Base-by-base conservation (phyloP, 2,797 vertebrate species). In the Micrastur ruficollis region DNA sequence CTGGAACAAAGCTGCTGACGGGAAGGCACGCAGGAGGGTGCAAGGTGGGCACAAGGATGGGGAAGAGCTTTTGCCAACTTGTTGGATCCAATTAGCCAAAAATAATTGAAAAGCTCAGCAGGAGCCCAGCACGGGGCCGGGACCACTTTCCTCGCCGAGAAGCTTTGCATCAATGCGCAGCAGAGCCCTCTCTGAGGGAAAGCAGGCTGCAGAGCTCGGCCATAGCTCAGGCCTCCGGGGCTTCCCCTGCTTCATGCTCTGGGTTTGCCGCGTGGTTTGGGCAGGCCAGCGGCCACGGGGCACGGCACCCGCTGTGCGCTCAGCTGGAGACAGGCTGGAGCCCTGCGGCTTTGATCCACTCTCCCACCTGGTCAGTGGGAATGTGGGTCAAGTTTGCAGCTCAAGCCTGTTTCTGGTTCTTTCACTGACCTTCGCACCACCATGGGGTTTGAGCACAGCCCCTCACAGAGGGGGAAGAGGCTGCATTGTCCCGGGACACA, bases 391-490 rank as follows among this genome's bases (percentile, higher is more conserved):
- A 73, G 74, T 42, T 36, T 36, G 68, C 44, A 76, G 74, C 71
- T 83, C 86, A 3, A 58, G 76, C 70, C 63, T 66, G 59, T 67
- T 81, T 52, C 71, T 80, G 75, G 36, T 47, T 66, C 71, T 47
- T 73, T 72, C 42, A 0, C 50, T n/a, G 63, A 68, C 46, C 19
- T 53, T 29, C 9, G 34, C 29, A 29, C 20, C 76, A 18, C 52
- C 7, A 1, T 2, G 16, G 47, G 47, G 70, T n/a, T n/a, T n/a
- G n/a, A 70, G 58, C 80, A 46, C 58, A 70, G 81, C 59, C 75
- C 81, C 88, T 91, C 92, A 75, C 47, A 27, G 92, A 93, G 74
- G 29, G 80, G 62, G 46, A 55, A 86, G 70, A 67, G 71, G 70
- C 81, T 44, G 79, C 46, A 0, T 4, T 23, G 46, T 71, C 87